phyloP scores from a whole-genome alignment of 2,888 invertebrate genomes.

The Ophion ventricosus region DNA sequence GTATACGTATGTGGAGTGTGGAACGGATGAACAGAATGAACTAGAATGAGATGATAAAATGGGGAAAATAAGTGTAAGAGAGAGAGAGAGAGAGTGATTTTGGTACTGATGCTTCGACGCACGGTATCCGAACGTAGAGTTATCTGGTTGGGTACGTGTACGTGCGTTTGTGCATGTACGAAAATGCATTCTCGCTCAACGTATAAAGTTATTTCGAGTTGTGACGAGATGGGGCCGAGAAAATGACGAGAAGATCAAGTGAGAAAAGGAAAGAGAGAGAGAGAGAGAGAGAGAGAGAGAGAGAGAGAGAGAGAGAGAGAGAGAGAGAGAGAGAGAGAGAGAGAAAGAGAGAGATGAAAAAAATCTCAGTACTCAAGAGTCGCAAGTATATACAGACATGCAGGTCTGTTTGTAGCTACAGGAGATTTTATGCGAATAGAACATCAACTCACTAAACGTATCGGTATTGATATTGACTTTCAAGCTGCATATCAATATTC shows the following conservation, averaged over 20 bases:
- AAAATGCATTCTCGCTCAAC: conserved; percentile 51
- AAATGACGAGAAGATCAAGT: conserved; percentile 35
- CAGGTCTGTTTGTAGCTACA: conserved; percentile 18
- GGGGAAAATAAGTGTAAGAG: conserved; percentile 1
- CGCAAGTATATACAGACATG: conserved; percentile 36
- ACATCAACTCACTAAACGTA: neutral
- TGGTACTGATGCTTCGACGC: conserved; percentile 40
- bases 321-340: neutral
- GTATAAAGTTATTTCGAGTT: conserved; percentile 67
- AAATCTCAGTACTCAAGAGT: neutral
- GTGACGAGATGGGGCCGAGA: conserved; percentile 48
- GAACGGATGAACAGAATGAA: conserved; percentile 13
- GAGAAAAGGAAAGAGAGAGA: conserved; percentile 12
- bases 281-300: neutral
- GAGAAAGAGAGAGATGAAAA: neutral
- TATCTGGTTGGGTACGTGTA: conserved; percentile 1
- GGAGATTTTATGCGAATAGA: neutral
- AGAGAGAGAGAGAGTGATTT: neutral
- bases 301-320: neutral
- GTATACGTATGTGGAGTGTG: conserved; percentile 10
- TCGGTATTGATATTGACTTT: neutral
- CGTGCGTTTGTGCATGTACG: conserved; percentile 27
- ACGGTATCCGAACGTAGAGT: neutral
- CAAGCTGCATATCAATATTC: neutral
- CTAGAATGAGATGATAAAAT: conserved; percentile 15